Conservation (phyloP, 2,113 vertebrate species). For the Pachycephala philippinensis region DNA sequence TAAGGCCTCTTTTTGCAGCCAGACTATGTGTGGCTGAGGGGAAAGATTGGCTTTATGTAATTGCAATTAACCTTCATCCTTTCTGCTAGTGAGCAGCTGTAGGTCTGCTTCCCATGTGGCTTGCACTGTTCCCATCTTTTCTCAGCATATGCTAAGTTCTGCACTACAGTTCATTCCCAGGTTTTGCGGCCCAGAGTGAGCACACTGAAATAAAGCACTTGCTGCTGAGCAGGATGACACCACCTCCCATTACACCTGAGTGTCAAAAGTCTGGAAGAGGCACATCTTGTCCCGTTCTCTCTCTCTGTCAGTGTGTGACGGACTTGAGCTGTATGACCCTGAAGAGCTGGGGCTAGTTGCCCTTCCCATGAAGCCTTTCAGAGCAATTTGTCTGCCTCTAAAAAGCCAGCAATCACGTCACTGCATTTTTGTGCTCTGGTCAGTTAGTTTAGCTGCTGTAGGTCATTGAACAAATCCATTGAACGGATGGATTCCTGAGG, state of each 20-base stretch:
- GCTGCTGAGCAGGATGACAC: background rate
- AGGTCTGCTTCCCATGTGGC: background rate
- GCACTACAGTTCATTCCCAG: background rate
- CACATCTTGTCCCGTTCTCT: background rate
- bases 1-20: background rate
- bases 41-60: background rate
- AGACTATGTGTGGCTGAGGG: background rate
- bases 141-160: background rate
- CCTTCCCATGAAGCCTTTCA: background rate
- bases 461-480: background rate
- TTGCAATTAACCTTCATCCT: background rate
- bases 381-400: background rate
- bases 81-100: background rate
- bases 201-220: background rate
- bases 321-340: background rate
- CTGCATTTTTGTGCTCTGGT: background rate
- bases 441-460: background rate
- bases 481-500: background rate
- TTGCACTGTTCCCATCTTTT: background rate
- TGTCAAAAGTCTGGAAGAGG: background rate
- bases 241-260: background rate
- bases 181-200: background rate
- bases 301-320: fast-evolving
- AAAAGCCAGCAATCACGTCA: background rate
- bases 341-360: background rate